Evolutionary conservation across 2,113 vertebrate species (phyloP).

Genomic region (Chitala chitala): DNA sequence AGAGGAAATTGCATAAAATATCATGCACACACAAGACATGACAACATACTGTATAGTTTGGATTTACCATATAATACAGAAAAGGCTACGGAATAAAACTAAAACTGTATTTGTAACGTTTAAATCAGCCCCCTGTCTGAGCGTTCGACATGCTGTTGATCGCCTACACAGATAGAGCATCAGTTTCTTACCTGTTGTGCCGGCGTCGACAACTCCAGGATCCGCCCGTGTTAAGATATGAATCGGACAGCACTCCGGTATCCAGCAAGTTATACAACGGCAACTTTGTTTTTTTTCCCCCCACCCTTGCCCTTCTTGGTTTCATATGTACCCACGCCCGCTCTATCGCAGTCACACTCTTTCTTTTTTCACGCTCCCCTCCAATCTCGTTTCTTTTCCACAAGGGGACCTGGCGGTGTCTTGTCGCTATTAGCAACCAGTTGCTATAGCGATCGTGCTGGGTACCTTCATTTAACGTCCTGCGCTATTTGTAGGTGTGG

Average conservation of each 20-base stretch:
- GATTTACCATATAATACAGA: too few species aligned
- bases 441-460: constrained; percentile 71
- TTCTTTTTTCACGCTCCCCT: constrained; percentile 38
- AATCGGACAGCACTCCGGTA: neutral
- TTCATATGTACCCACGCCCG: constrained; percentile 27
- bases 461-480: constrained; percentile 33
- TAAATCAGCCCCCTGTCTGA: neutral
- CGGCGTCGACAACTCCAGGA: constrained; percentile 38
- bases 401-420: constrained; percentile 54
- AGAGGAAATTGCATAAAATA: too few species aligned
- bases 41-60: too few species aligned
- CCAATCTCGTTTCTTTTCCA: constrained; percentile 44
- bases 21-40: too few species aligned
- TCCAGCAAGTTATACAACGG: neutral
- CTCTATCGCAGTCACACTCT: constrained; percentile 9
- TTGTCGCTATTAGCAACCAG: constrained; percentile 70
- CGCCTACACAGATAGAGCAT: neutral
- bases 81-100: too few species aligned
- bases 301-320: constrained; percentile 25
- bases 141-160: neutral
- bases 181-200: constrained; percentile 61
- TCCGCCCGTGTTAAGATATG: constrained; percentile 45
- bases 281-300: constrained; percentile 11
- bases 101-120: neutral
- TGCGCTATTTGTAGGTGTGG: neutral